These are phyloP conservation scores for Mimumesa dahlbomi DNA, from an alignment of 2,888 invertebrate species.

Conservation along the genomic window DNA sequence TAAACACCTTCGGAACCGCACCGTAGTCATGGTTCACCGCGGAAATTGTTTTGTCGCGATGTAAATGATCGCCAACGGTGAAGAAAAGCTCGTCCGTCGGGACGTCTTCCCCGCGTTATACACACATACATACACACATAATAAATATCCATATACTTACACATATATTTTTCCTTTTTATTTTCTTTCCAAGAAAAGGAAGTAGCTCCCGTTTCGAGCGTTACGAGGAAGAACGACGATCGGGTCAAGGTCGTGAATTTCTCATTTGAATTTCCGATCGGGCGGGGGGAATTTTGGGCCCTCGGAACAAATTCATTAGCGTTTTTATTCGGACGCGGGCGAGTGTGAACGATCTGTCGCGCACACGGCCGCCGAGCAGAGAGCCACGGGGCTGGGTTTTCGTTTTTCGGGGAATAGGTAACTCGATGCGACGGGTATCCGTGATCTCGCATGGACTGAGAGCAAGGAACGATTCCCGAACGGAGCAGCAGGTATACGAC, in stretches of 20 bases:
- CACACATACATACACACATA: background rate
- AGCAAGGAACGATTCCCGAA: slow-evolving; percentile 18
- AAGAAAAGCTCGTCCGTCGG: background rate
- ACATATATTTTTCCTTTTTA: no score
- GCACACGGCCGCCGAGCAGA: background rate
- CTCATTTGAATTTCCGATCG: background rate
- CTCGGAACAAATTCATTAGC: slow-evolving; percentile 51
- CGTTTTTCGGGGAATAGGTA: slow-evolving; percentile 12
- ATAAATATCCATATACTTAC: background rate
- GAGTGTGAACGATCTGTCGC: background rate
- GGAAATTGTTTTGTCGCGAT: slow-evolving; percentile 47
- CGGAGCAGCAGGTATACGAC: slow-evolving; percentile 40
- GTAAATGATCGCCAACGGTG: slow-evolving; percentile 27
- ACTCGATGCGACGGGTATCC: slow-evolving; percentile 26
- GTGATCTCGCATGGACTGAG: slow-evolving; percentile 33
- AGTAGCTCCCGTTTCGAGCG: background rate
- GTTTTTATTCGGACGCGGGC: slow-evolving; percentile 19
- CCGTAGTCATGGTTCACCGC: slow-evolving; percentile 25
- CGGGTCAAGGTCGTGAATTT: background rate
- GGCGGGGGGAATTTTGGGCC: background rate
- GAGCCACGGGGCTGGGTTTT: background rate
- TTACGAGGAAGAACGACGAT: background rate
- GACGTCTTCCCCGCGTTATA: background rate
- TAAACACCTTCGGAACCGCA: slow-evolving; percentile 1
- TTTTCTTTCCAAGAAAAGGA: no score